A percentile compares a stretch with the other conserved stretches of the same genome.
phyloP scores from a whole-genome alignment of 2,113 vertebrate genomes.

The Tetraodon nigroviridis region DNA sequence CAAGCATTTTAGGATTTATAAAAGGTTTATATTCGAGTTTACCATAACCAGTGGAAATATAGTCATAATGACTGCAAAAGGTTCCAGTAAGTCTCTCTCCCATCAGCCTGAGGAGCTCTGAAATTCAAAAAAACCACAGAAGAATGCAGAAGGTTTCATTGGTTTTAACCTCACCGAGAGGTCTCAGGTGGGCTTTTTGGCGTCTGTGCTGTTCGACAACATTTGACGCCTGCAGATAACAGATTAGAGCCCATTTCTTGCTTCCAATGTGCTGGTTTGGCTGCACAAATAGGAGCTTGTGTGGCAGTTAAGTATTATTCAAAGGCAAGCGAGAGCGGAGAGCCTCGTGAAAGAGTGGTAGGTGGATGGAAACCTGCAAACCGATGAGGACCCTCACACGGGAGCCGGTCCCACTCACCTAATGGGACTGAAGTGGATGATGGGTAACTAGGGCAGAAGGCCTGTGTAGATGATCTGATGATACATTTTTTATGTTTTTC shows the following conservation, averaged over 20 bases:
- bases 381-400: slow-evolving; percentile 45
- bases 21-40: not conserved
- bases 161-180: slow-evolving; percentile 6
- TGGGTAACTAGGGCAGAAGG: slow-evolving; percentile 38
- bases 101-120: not conserved
- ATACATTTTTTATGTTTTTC: slow-evolving; percentile 6
- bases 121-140: slow-evolving; percentile 11
- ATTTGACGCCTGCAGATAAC: slow-evolving; percentile 14
- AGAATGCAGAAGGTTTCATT: slow-evolving; percentile 18
- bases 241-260: slow-evolving; percentile 20
- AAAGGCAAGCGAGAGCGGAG: slow-evolving; percentile 32
- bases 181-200: slow-evolving; percentile 9
- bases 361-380: slow-evolving; percentile 40
- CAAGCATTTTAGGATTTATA: no score
- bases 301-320: slow-evolving; percentile 18
- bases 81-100: slow-evolving; percentile 3
- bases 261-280: slow-evolving; percentile 18
- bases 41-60: not conserved
- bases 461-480: slow-evolving; percentile 33
- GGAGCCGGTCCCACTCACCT: slow-evolving; percentile 43
- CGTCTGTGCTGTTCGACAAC: slow-evolving; percentile 10
- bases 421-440: slow-evolving; percentile 58
- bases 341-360: slow-evolving; percentile 38
- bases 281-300: slow-evolving; percentile 17
- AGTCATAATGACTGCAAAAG: slow-evolving; percentile 9